Evolutionary conservation across 2,888 invertebrate genomes (phyloP).

Genomic region (Troides oblongomaculatus): DNA sequence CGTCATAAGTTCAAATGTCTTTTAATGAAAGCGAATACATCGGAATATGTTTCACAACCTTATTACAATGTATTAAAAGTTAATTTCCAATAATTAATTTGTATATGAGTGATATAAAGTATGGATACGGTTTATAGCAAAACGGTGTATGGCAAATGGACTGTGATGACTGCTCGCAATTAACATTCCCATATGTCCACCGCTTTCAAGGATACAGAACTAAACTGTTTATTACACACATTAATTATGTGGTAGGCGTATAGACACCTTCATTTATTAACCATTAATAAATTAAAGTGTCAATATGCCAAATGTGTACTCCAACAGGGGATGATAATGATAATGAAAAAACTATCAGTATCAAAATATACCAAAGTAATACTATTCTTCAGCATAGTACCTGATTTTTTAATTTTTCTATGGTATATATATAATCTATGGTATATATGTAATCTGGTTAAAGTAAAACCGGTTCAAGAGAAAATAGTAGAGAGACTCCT

Average conservation of each 20-base stretch:
- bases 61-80: conserved; percentile 40
- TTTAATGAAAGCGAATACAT: conserved; percentile 59
- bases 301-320: no score
- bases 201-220: conserved; percentile 38
- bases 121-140: conserved; percentile 51
- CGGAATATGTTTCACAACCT: conserved; percentile 31
- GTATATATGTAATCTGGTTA: no score
- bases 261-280: no score
- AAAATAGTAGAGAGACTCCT: no score
- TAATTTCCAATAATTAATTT: conserved; percentile 34
- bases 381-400: no score
- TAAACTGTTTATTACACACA: conserved; percentile 17
- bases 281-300: no score
- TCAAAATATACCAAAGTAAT: no score
- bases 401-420: no score
- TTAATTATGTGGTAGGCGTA: conserved; percentile 2
- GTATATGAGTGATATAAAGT: conserved; percentile 35
- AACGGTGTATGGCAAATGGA: conserved; percentile 60
- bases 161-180: conserved; percentile 60
- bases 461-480: no score
- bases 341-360: no score
- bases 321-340: no score
- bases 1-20: conserved; percentile 65
- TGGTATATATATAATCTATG: no score
- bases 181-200: conserved; percentile 59